These are phyloP conservation scores for Coleophora deauratella DNA, from an alignment of 2,888 invertebrate genomes.

Conservation along the genomic window DNA sequence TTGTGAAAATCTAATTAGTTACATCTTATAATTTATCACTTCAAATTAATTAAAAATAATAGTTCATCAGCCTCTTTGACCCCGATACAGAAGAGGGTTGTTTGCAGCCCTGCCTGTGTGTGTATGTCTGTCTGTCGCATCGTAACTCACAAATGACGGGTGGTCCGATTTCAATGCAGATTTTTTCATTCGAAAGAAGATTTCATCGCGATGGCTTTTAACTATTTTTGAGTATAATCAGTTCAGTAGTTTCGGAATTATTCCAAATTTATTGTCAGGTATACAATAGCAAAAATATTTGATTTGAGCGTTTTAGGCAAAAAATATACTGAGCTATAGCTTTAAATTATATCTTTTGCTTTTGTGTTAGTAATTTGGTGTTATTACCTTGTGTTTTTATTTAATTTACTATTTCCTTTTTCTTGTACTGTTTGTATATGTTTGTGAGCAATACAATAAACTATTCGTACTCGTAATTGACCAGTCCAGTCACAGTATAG, in stretches of 20 bases:
- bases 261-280: too few relatives aligned
- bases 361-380: background rate
- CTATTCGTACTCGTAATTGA: too few relatives aligned
- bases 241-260: background rate
- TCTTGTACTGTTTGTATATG: too few relatives aligned
- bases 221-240: background rate
- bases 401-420: background rate
- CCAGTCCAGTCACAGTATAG: too few relatives aligned
- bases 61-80: too few relatives aligned
- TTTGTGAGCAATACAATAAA: too few relatives aligned
- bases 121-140: background rate
- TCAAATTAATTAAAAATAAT: too few relatives aligned
- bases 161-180: background rate
- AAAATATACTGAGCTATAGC: background rate
- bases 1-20: too few relatives aligned
- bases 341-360: background rate
- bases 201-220: background rate
- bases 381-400: background rate
- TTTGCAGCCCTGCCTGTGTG: too few relatives aligned
- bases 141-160: background rate
- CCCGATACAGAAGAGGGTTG: too few relatives aligned
- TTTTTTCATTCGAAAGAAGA: background rate
- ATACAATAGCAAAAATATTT: background rate
- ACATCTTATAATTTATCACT: too few relatives aligned
- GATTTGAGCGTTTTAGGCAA: background rate